A percentile compares a stretch with the other conserved stretches of the same genome.
phyloP scores from a whole-genome alignment of 2,888 invertebrate genomes.

The Lasioglossum morio region DNA sequence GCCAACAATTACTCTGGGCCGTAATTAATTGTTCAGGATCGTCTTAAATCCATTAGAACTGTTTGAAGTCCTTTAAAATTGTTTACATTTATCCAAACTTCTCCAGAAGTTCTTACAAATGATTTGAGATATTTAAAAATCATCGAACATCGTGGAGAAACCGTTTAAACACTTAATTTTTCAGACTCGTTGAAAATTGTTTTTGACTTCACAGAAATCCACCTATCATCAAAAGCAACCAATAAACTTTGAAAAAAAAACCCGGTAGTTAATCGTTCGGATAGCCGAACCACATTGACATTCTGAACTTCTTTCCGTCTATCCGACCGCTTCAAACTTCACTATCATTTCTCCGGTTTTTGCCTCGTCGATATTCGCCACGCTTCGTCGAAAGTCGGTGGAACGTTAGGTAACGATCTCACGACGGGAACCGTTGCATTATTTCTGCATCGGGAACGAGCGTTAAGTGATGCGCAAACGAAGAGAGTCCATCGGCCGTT shows the following conservation, averaged over 20 bases:
- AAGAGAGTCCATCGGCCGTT: neutral
- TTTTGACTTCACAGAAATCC: neutral
- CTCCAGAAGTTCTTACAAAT: too few species aligned
- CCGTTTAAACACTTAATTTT: too few species aligned
- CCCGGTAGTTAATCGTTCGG: neutral
- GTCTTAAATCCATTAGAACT: too few species aligned
- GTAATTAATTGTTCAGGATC: neutral
- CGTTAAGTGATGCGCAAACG: slow-evolving; percentile 8
- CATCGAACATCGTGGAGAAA: too few species aligned
- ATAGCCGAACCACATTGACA: neutral
- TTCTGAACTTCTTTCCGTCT: neutral
- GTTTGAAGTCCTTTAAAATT: too few species aligned
- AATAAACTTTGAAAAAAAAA: neutral
- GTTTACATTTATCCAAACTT: too few species aligned
- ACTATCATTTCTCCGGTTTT: neutral
- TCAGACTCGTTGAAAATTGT: neutral
- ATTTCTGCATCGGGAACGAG: slow-evolving; percentile 4
- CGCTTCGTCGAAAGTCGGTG: neutral
- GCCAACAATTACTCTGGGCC: neutral
- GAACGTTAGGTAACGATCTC: slow-evolving; percentile 3
- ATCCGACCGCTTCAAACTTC: neutral
- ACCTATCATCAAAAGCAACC: neutral
- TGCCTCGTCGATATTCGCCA: neutral
- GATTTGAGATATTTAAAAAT: too few species aligned
- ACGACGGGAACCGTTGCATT: neutral